Evolutionary conservation across 2,888 invertebrate species (phyloP).

Genomic region (Melolontha melolontha): DNA sequence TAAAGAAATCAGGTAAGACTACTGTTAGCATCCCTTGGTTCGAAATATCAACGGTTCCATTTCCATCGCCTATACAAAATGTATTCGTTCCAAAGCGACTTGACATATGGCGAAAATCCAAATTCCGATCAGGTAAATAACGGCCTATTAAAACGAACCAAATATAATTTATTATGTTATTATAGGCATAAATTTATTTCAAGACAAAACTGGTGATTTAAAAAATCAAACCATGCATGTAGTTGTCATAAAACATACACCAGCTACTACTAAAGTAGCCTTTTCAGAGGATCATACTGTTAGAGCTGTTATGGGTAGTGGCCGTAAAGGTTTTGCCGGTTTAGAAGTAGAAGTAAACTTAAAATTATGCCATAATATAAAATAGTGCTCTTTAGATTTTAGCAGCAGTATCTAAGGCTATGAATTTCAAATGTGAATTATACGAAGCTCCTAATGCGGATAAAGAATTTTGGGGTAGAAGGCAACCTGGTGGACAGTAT

Average conservation of each 20-base stretch:
- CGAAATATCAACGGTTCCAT: conserved; percentile 79
- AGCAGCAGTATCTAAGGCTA: conserved; percentile 73
- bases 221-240: conserved; percentile 72
- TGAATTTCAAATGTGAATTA: conserved; percentile 78
- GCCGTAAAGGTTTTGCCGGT: conserved; percentile 66
- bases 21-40: conserved; percentile 71
- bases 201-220: conserved; percentile 73
- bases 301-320: conserved; percentile 49
- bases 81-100: conserved; percentile 73
- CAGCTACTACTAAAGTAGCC: conserved; percentile 69
- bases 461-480: conserved; percentile 76
- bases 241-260: conserved; percentile 76
- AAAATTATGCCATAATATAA: conserved; percentile 40
- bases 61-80: conserved; percentile 72
- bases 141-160: background rate
- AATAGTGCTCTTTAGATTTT: conserved; percentile 70
- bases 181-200: conserved; percentile 64
- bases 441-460: conserved; percentile 75
- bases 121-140: conserved; percentile 69
- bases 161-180: background rate
- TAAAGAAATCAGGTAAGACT: conserved; percentile 47
- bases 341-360: conserved; percentile 76
- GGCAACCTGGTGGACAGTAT: conserved; percentile 73
- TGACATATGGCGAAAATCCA: conserved; percentile 76
- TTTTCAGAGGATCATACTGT: conserved; percentile 47